phyloP scores from a whole-genome alignment of 2,888 invertebrate species.

The Desoria tigrina region DNA sequence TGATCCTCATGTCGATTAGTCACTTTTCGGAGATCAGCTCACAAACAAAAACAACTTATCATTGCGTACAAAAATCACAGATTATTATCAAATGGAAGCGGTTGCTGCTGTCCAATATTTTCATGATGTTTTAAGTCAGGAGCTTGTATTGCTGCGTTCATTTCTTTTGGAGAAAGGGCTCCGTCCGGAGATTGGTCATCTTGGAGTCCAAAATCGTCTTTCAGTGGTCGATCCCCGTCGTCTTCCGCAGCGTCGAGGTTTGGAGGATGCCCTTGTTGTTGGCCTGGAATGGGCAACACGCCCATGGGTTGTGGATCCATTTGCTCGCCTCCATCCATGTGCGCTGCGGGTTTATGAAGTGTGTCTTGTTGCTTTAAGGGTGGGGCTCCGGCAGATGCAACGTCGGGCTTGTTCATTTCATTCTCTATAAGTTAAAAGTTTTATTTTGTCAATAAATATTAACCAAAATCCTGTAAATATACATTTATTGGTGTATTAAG shows the following conservation, averaged over 20 bases:
- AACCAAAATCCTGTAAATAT: neutral
- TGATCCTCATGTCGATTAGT: no score
- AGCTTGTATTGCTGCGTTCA: conserved; percentile 27
- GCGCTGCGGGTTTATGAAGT: conserved; percentile 20
- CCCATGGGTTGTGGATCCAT: conserved; percentile 33
- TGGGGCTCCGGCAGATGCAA: conserved; percentile 29
- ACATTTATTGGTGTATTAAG: no score
- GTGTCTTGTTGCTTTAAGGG: conserved; percentile 32
- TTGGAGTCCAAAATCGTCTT: conserved; percentile 46
- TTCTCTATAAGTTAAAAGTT: conserved; percentile 36
- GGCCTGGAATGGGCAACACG: conserved; percentile 48
- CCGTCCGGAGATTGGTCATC: conserved; percentile 53
- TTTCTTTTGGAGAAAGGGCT: conserved; percentile 44
- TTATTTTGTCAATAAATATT: neutral
- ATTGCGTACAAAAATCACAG: neutral
- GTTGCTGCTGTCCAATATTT: neutral
- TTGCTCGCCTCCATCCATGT: conserved; percentile 22
- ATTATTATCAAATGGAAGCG: neutral
- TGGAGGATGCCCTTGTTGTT: conserved; percentile 26
- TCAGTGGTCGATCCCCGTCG: conserved; percentile 45
- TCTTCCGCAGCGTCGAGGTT: conserved; percentile 53
- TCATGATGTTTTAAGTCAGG: conserved; percentile 11
- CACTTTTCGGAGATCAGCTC: no score
- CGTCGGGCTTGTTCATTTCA: conserved; percentile 49
- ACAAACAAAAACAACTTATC: no score